Conservation (phyloP, 2,888 invertebrate species). For the Lingula anatina region DNA sequence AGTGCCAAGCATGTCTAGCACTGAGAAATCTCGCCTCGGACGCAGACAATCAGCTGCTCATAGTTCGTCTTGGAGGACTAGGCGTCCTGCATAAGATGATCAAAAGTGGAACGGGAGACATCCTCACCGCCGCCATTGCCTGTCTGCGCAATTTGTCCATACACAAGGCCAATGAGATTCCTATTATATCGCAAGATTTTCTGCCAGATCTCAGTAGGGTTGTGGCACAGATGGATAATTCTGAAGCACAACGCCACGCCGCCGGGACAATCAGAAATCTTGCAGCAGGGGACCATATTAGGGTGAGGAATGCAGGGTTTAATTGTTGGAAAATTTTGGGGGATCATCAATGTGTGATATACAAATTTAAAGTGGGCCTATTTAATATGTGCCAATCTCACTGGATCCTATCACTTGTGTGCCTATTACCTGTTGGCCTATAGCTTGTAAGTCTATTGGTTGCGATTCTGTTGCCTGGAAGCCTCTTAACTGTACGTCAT, state of each 20-base stretch:
- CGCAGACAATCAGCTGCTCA: conserved; percentile 30
- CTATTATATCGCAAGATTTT: conserved; percentile 25
- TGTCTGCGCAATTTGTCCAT: conserved; percentile 40
- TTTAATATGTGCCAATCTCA: too few species aligned
- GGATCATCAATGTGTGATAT: too few species aligned
- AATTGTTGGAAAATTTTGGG: not conserved
- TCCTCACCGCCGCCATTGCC: conserved; percentile 28
- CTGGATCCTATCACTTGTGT: too few species aligned
- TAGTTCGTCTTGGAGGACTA: conserved; percentile 28
- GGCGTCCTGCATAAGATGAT: conserved; percentile 25
- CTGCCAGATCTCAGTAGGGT: conserved; percentile 25
- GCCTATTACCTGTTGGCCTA: too few species aligned
- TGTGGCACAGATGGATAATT: conserved; percentile 18
- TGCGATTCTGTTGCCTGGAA: too few species aligned
- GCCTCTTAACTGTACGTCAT: too few species aligned
- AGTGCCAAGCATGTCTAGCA: conserved; percentile 36
- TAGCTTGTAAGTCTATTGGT: too few species aligned
- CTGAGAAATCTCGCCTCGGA: conserved; percentile 40
- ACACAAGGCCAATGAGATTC: conserved; percentile 32
- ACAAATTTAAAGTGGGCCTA: too few species aligned
- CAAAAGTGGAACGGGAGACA: conserved; percentile 15
- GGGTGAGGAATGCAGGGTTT: conserved; percentile 14
- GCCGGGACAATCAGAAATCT: conserved; percentile 40
- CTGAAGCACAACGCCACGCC: conserved; percentile 37
- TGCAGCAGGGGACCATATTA: conserved; percentile 34